phyloP scores from a whole-genome alignment of 2,888 invertebrate genomes.

The Octonoba sinensis region DNA sequence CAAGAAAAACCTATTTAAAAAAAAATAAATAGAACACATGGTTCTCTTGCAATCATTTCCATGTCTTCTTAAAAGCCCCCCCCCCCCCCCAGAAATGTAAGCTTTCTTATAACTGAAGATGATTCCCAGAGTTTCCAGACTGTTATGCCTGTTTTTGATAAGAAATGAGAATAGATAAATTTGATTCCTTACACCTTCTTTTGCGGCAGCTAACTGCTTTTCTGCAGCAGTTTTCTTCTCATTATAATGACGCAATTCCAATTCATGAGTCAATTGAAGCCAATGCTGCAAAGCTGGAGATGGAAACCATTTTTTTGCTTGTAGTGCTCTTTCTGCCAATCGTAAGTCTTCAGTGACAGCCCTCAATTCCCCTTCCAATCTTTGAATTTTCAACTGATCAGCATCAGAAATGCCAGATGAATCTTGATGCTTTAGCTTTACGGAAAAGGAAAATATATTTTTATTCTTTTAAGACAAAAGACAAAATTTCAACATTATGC shows the following conservation, averaged over 20 bases:
- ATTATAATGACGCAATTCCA: conserved; percentile 89
- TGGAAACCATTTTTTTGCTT: conserved; percentile 90
- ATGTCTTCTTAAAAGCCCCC: too few species aligned
- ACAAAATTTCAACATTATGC: too few species aligned
- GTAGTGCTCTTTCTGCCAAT: conserved; percentile 89
- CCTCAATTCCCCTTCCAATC: conserved; percentile 66
- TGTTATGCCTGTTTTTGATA: too few species aligned
- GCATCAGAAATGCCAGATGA: conserved; percentile 26
- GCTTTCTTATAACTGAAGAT: too few species aligned
- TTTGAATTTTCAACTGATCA: conserved; percentile 37
- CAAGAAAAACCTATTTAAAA: too few species aligned
- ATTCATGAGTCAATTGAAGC: conserved; percentile 95
- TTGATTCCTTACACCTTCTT: conserved; percentile 82
- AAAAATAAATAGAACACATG: too few species aligned
- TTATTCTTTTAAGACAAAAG: not conserved
- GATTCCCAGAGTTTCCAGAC: too few species aligned
- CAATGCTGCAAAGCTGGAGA: conserved; percentile 91
- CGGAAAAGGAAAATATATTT: not conserved
- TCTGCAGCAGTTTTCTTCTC: conserved; percentile 87
- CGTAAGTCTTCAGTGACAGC: conserved; percentile 74
- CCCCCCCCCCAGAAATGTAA: too few species aligned
- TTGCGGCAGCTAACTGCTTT: conserved; percentile 85
- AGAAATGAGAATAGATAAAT: too few species aligned
- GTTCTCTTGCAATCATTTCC: too few species aligned
- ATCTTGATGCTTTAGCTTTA: conserved; percentile 23